Base-by-base conservation (phyloP, 2,888 invertebrate genomes). In the Cantharis nigra region DNA sequence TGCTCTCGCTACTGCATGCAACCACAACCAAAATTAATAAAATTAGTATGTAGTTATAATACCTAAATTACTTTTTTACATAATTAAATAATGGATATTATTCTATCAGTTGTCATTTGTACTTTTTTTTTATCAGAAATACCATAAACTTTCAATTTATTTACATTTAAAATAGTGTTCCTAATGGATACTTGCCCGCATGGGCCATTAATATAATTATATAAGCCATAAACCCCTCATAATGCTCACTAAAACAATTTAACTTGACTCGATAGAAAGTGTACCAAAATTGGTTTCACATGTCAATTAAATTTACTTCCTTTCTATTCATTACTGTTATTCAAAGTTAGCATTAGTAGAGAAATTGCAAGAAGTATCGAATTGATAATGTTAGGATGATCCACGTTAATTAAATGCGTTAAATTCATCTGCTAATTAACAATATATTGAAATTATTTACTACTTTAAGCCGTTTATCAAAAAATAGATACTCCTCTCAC, bases 1-100 rank as follows among this genome's bases (percentile, higher is more conserved):
- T 83, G 82, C 86, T 87, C 86, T 89, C 87, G 83, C 88, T 88
- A 87, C 83, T 83, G 85, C 85, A 86, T 86, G 85, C 86, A 85
- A 81, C 84, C 85, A 81, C 83, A 81, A 81, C 83, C 80, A 77
- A 67, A 74, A 76, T 71, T 79, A 79, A 71, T 77, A 67, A 67
- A 67, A 67, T 67, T 67, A 67, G 65, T 26, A 26, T 26, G 26
- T 67, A n/a, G 65, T 67, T 13, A n/a, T 67, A 67, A 67, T n/a
- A 49, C n/a, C n/a, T 49, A 49, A 67, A 67, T 67, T 67, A 67
- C n/a, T 64, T 65, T 18, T 67, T 23, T 67, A 67, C 65, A 67
- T 67, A 67, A 67, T 18, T 67, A 65, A 33, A 13, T 18, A 26
- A 23, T 23, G 10, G 23, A 49, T 49, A 49, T 49, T 49, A 13